Base-by-base conservation (phyloP, 1,140 invertebrate genomes). In the Chironomus striatipennis region DNA sequence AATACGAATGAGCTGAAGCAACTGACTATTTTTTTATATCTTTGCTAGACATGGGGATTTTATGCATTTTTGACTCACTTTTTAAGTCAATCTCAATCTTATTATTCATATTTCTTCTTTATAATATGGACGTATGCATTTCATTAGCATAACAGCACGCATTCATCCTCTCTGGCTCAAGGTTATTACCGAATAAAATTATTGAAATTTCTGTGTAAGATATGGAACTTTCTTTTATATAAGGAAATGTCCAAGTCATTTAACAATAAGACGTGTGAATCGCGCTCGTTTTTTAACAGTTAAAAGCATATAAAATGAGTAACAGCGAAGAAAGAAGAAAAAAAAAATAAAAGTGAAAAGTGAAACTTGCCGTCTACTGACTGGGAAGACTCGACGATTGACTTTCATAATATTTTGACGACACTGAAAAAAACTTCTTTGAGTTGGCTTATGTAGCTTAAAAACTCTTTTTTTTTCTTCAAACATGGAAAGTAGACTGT, bases 171-270 rank as follows among this genome's bases (percentile, higher is more conserved):
- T 10, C 43, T 47, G 9, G 15, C 43, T 57, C 47, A 57, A 57
- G 47, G 47, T 57, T 57, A 57, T n/a, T 57, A 15, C 47, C 47
- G 47, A 57, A 57, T n/a, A 57, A 12, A 57, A 15, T n/a, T n/a
- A 4, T 10, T 10, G 15, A 57, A 57, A 57, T 57, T 57, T n/a
- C n/a, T 12, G 9, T 12, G 47, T 57, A 57, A 57, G n/a, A 57
- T 57, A 57, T 57, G 47, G 47, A 57, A 57, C 47, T 57, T 57
- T 57, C 47, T n/a, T 57, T 57, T 57, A 57, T 57, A 57, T 57
- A 57, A 57, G 47, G 47, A 57, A 57, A 57, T 57, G 47, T 57
- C 47, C 47, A 57, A 57, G n/a, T 57, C 47, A 57, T 57, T 57
- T 57, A 57, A 57, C 47, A 57, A 57, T 34, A 57, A 57, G 47